Evolutionary conservation across 1,140 invertebrate species (phyloP), one percentile per base, ranked within the genome.

Genomic region (Episyrphus balteatus): DNA sequence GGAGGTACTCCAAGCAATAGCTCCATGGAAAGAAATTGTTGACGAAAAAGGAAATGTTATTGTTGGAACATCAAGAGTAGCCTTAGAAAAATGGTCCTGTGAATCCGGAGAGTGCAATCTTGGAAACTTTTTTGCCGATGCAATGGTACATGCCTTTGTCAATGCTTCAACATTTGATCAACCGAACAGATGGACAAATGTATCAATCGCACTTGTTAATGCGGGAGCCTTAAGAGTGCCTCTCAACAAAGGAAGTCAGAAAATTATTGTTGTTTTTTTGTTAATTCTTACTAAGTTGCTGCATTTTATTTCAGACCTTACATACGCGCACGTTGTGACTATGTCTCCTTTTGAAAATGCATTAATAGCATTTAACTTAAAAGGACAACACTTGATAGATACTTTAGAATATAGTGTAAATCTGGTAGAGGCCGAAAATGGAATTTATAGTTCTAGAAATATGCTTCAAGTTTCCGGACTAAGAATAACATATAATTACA

Each of bases 51-150:
- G 78, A 2, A 71, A 72, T 30, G 69, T 73, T 51, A 66, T 77
- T 11, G 57, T 86, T 11, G 83, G 80, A 0, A 48, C 47, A 5
- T 73, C 75, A 0, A 68, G 69, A 51, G 80, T 84, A 0, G 66
- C 73, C 36, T 57, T 85, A 2, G 71, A 71, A 14, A 75, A 75
- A 37, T 66, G 69, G 2, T 57, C 59, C 0, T 88, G 85, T 54
- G 54, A 73, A 10, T 66, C 61, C 13, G 56, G 55, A 0, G 86
- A 89, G 63, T 89, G 86, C 57, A 87, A 84, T 51, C 59, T 89
- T 33, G 86, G 84, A 13, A 86, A 81, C 59, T 75, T 86, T 14
- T 75, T 87, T 32, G 77, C 82, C 8, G 84, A 88, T 51, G 78
- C 83, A 0, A 80, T 83, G 67, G 71, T 86, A 26, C 69, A 83